A percentile compares a stretch with the other conserved stretches of the same genome.
Evolutionary conservation across 2,797 vertebrate genomes (phyloP).

Genomic region (Galagoides demidoff): DNA sequence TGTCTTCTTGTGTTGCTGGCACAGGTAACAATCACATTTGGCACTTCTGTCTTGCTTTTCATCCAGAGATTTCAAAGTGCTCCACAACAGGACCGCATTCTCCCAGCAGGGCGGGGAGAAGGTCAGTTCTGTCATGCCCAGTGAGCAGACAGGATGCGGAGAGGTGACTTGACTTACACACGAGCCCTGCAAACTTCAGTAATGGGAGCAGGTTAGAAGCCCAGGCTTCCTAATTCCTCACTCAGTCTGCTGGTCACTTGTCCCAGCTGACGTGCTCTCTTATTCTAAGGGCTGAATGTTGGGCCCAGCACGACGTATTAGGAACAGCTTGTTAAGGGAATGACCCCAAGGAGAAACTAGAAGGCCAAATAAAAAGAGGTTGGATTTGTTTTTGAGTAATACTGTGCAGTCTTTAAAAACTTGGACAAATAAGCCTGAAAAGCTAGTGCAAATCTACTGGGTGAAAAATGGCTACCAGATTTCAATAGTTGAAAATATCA

Average conservation of each 20-base stretch:
- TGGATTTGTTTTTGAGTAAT: conserved; percentile 53
- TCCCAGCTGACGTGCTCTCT: background rate
- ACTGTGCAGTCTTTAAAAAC: background rate
- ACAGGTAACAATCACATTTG: conserved; percentile 69
- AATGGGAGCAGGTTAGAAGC: background rate
- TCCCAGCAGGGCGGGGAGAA: conserved; percentile 51
- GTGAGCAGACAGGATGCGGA: conserved; percentile 33
- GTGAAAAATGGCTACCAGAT: conserved; percentile 67
- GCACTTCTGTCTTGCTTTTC: conserved; percentile 60
- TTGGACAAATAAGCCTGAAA: conserved; percentile 56
- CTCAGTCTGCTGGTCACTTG: conserved; percentile 23
- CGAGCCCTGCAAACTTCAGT: background rate
- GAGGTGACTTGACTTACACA: conserved; percentile 16
- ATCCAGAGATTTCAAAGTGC: conserved; percentile 80
- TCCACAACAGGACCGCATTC: conserved; percentile 62
- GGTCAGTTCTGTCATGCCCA: conserved; percentile 69
- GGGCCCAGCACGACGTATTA: background rate
- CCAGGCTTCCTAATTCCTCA: background rate
- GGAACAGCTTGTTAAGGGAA: conserved; percentile 52
- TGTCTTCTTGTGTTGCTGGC: conserved; percentile 74
- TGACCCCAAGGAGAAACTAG: conserved; percentile 35
- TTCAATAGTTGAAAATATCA: conserved; percentile 71
- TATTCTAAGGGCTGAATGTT: background rate
- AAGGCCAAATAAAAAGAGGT: conserved; percentile 31
- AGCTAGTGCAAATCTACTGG: conserved; percentile 10